Conservation (phyloP, 2,797 vertebrate genomes). For the Danio choprae region DNA sequence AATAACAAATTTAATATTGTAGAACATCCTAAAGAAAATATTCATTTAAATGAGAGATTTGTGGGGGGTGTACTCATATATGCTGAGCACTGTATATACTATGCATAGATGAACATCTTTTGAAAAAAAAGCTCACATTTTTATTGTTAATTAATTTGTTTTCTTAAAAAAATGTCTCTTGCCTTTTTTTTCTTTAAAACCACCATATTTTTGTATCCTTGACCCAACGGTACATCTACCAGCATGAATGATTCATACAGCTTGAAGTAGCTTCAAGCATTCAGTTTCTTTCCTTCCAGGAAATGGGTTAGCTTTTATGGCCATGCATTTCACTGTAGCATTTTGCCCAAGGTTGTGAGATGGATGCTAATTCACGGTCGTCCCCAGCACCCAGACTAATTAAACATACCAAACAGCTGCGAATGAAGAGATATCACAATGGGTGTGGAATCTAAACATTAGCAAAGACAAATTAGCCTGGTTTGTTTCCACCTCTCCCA, state of each 20-base stretch:
- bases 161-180: too few species aligned
- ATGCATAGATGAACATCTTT: too few species aligned
- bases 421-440: slow-evolving; percentile 35
- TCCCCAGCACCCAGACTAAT: slow-evolving; percentile 40
- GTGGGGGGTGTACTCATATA: too few species aligned
- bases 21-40: too few species aligned
- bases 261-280: not conserved
- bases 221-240: not conserved
- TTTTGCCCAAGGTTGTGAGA: slow-evolving; percentile 13
- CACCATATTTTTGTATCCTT: not conserved
- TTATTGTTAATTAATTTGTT: too few species aligned
- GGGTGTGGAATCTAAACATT: slow-evolving; percentile 28
- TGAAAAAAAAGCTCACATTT: too few species aligned
- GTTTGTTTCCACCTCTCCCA: slow-evolving; percentile 34
- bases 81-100: too few species aligned
- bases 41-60: too few species aligned
- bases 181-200: slow-evolving; percentile 3
- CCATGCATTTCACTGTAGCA: slow-evolving; percentile 7
- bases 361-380: not conserved
- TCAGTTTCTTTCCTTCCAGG: not conserved
- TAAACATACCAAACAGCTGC: slow-evolving; percentile 43
- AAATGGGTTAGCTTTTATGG: slow-evolving; percentile 4
- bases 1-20: too few species aligned
- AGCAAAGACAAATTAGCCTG: slow-evolving; percentile 41
- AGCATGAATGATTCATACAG: slow-evolving; percentile 18